Evolutionary conservation across 1,140 invertebrate genomes (phyloP), one percentile per base, ranked within the genome.

Genomic region (Trissolcus basalis): DNA sequence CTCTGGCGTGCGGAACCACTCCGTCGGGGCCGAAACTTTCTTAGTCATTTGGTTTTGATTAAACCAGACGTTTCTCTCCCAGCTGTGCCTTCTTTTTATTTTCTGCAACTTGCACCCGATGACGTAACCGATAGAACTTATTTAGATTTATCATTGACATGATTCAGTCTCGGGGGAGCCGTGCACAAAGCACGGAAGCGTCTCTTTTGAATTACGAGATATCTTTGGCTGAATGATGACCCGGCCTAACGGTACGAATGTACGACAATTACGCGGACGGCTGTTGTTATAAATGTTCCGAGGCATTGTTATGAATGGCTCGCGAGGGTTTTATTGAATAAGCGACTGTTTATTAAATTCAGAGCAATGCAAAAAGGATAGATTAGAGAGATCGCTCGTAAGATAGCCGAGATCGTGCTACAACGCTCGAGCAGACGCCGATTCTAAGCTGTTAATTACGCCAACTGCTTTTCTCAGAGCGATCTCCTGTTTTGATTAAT

Each of bases 131-230:
- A 61, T 51, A 61, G 59, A 61, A 44, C 49, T 51, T 53, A 61
- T 55, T 64, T 48, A 45, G 49, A 65, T 55, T 65, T 65, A 65
- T 65, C 61, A 41, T 48, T 55, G 50, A 48, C 53, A 67, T 68
- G 65, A 68, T 68, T 68, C 49, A 45, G 55, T 54, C 50, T 27
- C 15, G 41, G 45, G 60, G 54, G 36, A 48, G 47, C 49, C 43
- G 50, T 60, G 36, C 41, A 60, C 65, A 67, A 27, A 27, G 19
- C 19, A 27, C 19, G 19, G 19, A 27, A 27, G 19, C 15, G 48
- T 27, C 27, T 51, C 64, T 68, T 59, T 59, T 68, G 64, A 68
- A 51, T 68, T 58, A 68, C 48, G 48, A 59, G 19, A 27, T 44
- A 51, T 59, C 64, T 58, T 50, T 12, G 35, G 14, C 47, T 58